Base-by-base conservation (phyloP, 2,888 invertebrate species). In the Gastracanthus pulcherrimus region DNA sequence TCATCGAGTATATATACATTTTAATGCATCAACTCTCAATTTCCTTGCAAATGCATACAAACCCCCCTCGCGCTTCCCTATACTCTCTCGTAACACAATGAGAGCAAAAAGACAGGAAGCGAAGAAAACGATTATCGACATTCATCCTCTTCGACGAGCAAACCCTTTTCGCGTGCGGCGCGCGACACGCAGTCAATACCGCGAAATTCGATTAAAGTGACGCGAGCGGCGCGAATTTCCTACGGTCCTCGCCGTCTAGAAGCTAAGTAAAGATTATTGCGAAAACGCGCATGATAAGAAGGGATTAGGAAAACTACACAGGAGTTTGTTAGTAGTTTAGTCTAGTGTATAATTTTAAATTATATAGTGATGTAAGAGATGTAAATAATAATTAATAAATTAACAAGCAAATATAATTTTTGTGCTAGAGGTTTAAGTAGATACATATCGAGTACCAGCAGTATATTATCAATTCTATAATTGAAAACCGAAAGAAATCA, bases 101-200 rank as follows among this genome's bases (percentile, higher is more conserved):
- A 58, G 36, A 6, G 26, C 76, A 71, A 76, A 76, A 76, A 58
- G 76, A 26, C 66, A 71, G 70, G 70, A 71, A 71, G 76, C 48
- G 72, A 76, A 76, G 76, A 72, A 82, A 77, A 78, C 74, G 81
- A 75, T 81, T 81, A 81, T 81, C 66, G 80, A 81, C 80, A 76
- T 76, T 81, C 66, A 81, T 81, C 80, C 76, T 76, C 70, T 51
- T 29, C 38, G 19, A 31, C 9, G 29, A 29, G 58, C 64, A 9
- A 71, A 71, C 76, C 76, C 80, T 81, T 81, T 76, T 36, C 64
- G 38, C 60, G 36, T 29, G 45, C 26, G 64, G n/a, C 13, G 36
- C 3, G 41, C 41, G 2, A n/a, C n/a, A 3, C 34, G 34, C 36
- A 74, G 82, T 78, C 78, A 64, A 76, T 79, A 67, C 36, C 62